phyloP scores from a whole-genome alignment of 64 coral and sea anemone genomes.

The Anthopleura sola region DNA sequence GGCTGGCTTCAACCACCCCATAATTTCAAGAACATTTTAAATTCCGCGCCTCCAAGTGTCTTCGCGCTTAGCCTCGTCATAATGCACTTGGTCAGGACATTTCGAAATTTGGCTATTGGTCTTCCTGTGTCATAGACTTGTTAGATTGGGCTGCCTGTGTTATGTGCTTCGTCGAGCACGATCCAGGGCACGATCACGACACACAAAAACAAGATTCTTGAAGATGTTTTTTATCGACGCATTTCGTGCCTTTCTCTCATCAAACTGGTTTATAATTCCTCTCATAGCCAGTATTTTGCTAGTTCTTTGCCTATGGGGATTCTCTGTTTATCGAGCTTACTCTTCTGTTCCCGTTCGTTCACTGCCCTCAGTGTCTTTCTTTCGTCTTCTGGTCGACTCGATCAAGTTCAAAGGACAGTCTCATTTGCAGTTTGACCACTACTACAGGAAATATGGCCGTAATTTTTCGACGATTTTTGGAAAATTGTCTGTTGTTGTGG shows the following conservation, averaged over 20 bases:
- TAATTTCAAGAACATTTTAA: too few relatives aligned
- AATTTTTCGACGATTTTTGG: slow-evolving; percentile 9
- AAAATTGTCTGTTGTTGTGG: background rate
- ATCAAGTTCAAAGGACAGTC: slow-evolving; percentile 26
- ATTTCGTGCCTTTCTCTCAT: background rate
- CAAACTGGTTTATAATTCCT: background rate
- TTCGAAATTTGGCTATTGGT: too few relatives aligned
- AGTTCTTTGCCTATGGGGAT: background rate
- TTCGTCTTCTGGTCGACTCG: slow-evolving; percentile 15
- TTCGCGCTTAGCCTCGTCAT: too few relatives aligned
- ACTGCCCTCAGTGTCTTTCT: slow-evolving; percentile 5
- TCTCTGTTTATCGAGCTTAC: background rate
- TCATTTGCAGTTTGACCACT: slow-evolving; percentile 24
- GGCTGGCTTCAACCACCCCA: too few relatives aligned
- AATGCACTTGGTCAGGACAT: too few relatives aligned
- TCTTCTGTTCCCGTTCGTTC: background rate
- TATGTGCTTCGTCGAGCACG: too few relatives aligned
- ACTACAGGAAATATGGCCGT: slow-evolving; percentile 58
- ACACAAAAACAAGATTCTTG: background rate
- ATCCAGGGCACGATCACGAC: too few relatives aligned
- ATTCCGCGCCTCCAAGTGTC: too few relatives aligned
- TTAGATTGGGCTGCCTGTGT: too few relatives aligned
- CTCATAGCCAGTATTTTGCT: background rate
- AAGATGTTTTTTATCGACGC: background rate
- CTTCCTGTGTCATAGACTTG: too few relatives aligned